Evolutionary conservation across 2,888 invertebrate species (phyloP).

Genomic region (Spatulosminthurus flaviceps): DNA sequence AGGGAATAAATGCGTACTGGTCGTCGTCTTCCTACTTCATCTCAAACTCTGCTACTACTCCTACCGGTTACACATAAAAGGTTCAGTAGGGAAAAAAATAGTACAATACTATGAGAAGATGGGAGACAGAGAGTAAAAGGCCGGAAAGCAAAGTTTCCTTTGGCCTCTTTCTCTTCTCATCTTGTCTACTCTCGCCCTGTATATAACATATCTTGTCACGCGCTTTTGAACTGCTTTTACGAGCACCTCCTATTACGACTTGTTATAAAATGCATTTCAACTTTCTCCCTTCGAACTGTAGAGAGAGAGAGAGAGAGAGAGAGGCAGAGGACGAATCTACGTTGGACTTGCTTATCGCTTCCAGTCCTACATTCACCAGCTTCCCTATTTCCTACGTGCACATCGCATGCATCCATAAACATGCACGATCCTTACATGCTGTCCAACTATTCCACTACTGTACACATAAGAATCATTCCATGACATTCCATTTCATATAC

Average conservation of each 20-base stretch:
- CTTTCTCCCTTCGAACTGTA: neutral
- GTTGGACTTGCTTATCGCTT: too few relatives aligned
- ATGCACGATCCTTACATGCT: too few relatives aligned
- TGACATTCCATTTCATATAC: too few relatives aligned
- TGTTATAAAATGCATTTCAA: conserved; percentile 12
- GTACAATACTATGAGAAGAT: neutral
- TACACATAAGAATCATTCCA: too few relatives aligned
- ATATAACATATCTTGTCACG: conserved; percentile 5
- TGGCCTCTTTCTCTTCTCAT: neutral
- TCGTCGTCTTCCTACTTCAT: neutral
- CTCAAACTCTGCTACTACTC: conserved; percentile 4
- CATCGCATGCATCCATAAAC: too few relatives aligned
- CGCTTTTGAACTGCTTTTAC: conserved; percentile 25
- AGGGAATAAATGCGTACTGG: neutral
- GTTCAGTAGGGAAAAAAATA: neutral
- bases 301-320: too few relatives aligned
- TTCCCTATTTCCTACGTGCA: too few relatives aligned
- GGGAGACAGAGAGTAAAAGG: conserved; percentile 44
- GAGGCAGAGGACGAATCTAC: too few relatives aligned
- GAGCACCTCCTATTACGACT: conserved; percentile 15
- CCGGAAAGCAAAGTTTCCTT: conserved; percentile 45
- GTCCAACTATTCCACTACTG: too few relatives aligned
- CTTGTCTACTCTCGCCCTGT: neutral
- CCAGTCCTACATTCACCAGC: too few relatives aligned
- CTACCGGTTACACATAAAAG: conserved; percentile 7